These are phyloP conservation scores for Otolemur crassicaudatus DNA, from an alignment of 2,797 vertebrate genomes.

Conservation along the genomic window DNA sequence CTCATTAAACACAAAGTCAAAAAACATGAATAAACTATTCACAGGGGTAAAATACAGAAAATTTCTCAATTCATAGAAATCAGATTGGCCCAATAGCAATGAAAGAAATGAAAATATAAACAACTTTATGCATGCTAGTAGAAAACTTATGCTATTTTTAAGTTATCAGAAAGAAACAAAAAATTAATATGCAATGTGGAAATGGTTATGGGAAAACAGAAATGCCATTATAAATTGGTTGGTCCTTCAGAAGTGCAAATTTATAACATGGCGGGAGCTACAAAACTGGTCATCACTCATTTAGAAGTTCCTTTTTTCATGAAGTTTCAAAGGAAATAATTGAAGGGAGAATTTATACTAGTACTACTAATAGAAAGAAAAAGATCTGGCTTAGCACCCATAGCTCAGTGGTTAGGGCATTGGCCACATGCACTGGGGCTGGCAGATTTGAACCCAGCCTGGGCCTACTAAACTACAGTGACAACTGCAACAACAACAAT, in stretches of 20 bases:
- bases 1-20: not conserved
- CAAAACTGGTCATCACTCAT: not conserved
- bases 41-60: not conserved
- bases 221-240: not conserved
- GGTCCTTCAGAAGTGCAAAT: not conserved
- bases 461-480: too few species aligned
- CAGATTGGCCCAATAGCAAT: not conserved
- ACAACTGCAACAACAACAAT: too few species aligned
- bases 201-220: not conserved
- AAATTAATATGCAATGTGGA: not conserved
- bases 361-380: conserved; percentile 21
- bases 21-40: conserved; percentile 34
- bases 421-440: too few species aligned
- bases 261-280: not conserved
- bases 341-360: not conserved
- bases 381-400: not conserved
- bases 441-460: too few species aligned
- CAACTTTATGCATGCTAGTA: not conserved
- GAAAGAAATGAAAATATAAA: conserved; percentile 55
- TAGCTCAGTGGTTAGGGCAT: too few species aligned
- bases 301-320: not conserved
- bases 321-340: conserved; percentile 25
- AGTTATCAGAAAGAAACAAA: conserved; percentile 3
- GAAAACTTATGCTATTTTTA: conserved; percentile 5
- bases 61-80: not conserved